Evolutionary conservation across 2,888 invertebrate species (phyloP), one percentile per base, ranked within the genome.

Genomic region (Drosophila lutescens): DNA sequence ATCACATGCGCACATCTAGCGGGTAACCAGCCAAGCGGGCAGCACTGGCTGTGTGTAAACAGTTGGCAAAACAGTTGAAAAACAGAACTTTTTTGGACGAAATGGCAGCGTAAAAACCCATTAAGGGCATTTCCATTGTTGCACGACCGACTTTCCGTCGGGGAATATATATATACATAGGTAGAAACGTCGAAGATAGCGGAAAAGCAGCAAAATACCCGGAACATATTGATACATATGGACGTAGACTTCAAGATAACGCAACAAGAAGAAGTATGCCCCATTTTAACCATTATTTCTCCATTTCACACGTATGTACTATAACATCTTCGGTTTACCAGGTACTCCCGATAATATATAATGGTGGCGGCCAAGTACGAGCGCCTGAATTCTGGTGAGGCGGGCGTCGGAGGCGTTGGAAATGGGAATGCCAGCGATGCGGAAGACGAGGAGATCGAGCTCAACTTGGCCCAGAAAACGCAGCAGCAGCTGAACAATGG

Each of bases 331-430:
- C 7, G 15, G 7, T 32, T 15, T 32, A 3, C 10, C 47, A 47
- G 47, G 47, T 17, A 49, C 13, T 49, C 4, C 47, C 41, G 77
- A 85, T 79, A 58, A 54, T 54, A 58, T 54, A 58, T 20, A 82
- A 83, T 83, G 83, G 88, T 88, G 47, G 70, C 86, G 36, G 78
- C 90, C 40, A 91, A 90, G 66, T 92, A 91, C 74, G 91, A 92
- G 76, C 90, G 91, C n/a, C 84, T 92, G 38, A 86, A 63, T 55
- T 86, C 89, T 60, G 79, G 60, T 34, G 34, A 34, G 34, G 12
- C 34, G 34, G 34, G 32, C 32, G 54, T 40, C 9, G 41, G 80
- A 30, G 30, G 26, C 6, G 7, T 78, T 51, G 79, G 65, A 32
- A 20, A 38, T 12, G 62, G 62, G 10, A 49, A 49, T n/a, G 62